A percentile compares a stretch with the other conserved stretches of the same genome.
Conservation (phyloP, 2,113 vertebrate genomes). For the Condylura cristata region DNA sequence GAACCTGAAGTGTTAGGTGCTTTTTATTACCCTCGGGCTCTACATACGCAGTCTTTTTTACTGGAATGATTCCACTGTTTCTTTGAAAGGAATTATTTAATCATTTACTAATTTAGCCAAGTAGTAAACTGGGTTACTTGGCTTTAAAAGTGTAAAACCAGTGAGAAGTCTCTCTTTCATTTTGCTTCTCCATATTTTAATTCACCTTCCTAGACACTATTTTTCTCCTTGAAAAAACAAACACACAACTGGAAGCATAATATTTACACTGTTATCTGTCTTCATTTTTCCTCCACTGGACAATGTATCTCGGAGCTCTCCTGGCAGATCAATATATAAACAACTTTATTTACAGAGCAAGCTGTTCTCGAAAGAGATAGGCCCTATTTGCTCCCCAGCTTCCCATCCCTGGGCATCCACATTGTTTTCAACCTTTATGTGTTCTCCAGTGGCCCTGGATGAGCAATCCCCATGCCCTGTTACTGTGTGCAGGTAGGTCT, state of each 20-base stretch:
- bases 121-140: no score
- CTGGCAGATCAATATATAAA: background rate
- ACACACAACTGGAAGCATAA: background rate
- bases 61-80: background rate
- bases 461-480: no score
- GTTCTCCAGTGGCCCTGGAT: background rate
- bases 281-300: constrained; percentile 26
- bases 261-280: background rate
- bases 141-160: background rate
- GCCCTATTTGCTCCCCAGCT: background rate
- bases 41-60: background rate
- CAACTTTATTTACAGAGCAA: background rate
- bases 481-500: background rate
- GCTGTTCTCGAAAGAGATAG: background rate
- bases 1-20: background rate
- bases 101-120: constrained; percentile 1
- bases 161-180: background rate
- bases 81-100: constrained; percentile 27
- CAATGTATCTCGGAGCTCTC: background rate
- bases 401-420: background rate
- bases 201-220: constrained; percentile 20
- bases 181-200: background rate
- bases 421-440: background rate
- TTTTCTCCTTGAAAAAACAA: constrained; percentile 6
- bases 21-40: background rate